Percentiles rank a stretch among this genome's conserved stretches.
Evolutionary conservation across 2,797 vertebrate species (phyloP).

Genomic region (Columba guinea): DNA sequence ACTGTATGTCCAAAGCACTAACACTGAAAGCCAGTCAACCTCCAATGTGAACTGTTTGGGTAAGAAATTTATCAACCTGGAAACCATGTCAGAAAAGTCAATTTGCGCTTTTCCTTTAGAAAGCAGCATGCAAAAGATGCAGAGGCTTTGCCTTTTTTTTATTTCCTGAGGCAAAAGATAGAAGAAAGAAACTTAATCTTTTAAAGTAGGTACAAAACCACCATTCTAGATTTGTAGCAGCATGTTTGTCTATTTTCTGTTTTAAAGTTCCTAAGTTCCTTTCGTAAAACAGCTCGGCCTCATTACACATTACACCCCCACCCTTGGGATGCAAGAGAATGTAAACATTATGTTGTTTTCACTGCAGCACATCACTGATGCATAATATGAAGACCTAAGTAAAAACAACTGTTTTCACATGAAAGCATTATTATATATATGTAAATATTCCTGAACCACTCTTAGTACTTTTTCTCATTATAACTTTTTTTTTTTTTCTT

Average conservation of each 20-base stretch:
- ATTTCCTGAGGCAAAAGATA: not conserved
- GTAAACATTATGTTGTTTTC: not conserved
- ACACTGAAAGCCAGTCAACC: not conserved
- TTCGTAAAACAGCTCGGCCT: not conserved
- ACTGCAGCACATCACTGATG: not conserved
- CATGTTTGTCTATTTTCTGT: not conserved
- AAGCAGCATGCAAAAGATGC: not conserved
- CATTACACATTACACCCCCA: not conserved
- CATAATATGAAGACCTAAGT: not conserved
- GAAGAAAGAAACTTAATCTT: not conserved
- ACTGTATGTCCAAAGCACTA: not conserved
- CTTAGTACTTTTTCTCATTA: not conserved
- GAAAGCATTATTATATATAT: not conserved
- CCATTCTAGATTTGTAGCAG: not conserved
- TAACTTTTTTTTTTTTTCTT: not conserved
- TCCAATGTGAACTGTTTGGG: not conserved
- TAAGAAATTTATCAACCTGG: conserved; percentile 9
- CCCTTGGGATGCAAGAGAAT: not conserved
- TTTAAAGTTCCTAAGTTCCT: not conserved
- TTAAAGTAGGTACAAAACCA: not conserved
- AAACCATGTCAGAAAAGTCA: not conserved
- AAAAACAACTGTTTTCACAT: not conserved
- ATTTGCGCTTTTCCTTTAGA: conserved; percentile 1
- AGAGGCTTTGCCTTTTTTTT: not conserved
- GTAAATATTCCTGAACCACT: not conserved